phyloP scores from a whole-genome alignment of 1,140 invertebrate species.

The Arion vulgaris region DNA sequence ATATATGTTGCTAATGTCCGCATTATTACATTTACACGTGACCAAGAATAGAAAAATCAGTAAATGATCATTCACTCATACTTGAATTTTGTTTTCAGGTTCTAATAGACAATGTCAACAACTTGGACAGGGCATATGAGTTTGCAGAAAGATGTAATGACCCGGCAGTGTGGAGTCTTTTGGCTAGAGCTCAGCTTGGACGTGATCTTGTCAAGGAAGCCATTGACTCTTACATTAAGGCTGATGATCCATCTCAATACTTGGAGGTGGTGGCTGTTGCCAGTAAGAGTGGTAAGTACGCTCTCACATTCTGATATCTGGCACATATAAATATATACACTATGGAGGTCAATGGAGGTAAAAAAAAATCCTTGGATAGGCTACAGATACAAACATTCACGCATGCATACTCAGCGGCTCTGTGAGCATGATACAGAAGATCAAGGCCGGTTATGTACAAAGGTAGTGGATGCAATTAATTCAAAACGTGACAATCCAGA shows the following conservation, averaged over 20 bases:
- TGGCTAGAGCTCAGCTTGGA: conserved; percentile 95
- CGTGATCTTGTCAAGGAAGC: conserved; percentile 97
- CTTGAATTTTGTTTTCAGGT: conserved; percentile 81
- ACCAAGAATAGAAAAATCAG: too few relatives aligned
- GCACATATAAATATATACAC: background rate
- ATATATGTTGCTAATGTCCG: too few relatives aligned
- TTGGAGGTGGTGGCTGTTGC: conserved; percentile 98
- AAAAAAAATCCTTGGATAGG: too few relatives aligned
- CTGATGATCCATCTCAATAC: conserved; percentile 97
- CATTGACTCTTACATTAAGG: conserved; percentile 99
- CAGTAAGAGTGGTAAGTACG: conserved; percentile 76
- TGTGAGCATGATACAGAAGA: too few relatives aligned
- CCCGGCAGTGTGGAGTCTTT: conserved; percentile 97
- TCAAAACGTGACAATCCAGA: too few relatives aligned
- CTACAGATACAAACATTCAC: too few relatives aligned
- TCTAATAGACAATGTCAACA: conserved; percentile 97
- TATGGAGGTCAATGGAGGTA: background rate
- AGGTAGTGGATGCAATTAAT: too few relatives aligned
- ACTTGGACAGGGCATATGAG: conserved; percentile 98
- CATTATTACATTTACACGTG: too few relatives aligned
- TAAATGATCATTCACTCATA: too few relatives aligned
- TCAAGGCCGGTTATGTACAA: too few relatives aligned
- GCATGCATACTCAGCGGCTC: too few relatives aligned
- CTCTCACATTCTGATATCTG: background rate
- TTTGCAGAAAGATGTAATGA: conserved; percentile 99